Conservation (phyloP, 2,797 vertebrate genomes). For the Bradypodion pumilum region DNA sequence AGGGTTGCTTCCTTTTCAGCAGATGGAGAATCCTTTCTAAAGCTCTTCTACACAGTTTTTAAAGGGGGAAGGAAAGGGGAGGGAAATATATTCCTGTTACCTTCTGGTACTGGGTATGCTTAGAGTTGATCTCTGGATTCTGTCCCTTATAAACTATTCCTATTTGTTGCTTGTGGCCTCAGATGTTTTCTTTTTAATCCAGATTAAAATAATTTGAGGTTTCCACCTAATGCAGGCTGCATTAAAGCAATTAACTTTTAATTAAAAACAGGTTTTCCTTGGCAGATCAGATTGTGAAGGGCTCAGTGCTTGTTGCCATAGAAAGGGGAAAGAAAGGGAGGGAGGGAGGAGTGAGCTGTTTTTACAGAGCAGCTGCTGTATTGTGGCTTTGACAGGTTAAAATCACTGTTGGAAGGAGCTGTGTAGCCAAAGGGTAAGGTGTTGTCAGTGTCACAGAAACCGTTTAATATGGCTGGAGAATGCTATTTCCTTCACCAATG, state of each 20-base stretch:
- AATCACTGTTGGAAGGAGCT: conserved; percentile 59
- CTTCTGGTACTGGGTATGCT: too few relatives aligned
- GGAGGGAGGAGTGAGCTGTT: conserved; percentile 69
- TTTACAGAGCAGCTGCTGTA: conserved; percentile 77
- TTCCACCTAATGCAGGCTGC: conserved; percentile 68
- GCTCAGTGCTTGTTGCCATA: conserved; percentile 83
- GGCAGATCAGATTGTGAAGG: conserved; percentile 82
- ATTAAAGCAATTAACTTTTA: conserved; percentile 90
- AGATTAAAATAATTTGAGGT: conserved; percentile 73
- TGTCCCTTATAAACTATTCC: conserved; percentile 35
- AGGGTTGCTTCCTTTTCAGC: background rate
- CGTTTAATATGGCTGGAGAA: conserved; percentile 72
- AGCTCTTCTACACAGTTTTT: background rate
- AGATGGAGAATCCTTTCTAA: background rate
- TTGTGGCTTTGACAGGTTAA: conserved; percentile 64
- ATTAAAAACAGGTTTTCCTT: conserved; percentile 87
- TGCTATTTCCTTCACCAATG: conserved; percentile 74
- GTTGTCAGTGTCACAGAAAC: conserved; percentile 78
- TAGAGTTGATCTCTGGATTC: background rate
- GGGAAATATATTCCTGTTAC: background rate
- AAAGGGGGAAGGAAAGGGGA: background rate
- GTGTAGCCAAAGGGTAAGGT: conserved; percentile 60
- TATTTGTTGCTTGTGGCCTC: conserved; percentile 57
- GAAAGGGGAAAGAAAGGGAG: conserved; percentile 80
- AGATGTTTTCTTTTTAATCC: conserved; percentile 72